A percentile compares a stretch with the other conserved stretches of the same genome.
These are phyloP conservation scores for Monochamus saltuarius DNA, from an alignment of 1,140 invertebrate species.

Conservation along the genomic window DNA sequence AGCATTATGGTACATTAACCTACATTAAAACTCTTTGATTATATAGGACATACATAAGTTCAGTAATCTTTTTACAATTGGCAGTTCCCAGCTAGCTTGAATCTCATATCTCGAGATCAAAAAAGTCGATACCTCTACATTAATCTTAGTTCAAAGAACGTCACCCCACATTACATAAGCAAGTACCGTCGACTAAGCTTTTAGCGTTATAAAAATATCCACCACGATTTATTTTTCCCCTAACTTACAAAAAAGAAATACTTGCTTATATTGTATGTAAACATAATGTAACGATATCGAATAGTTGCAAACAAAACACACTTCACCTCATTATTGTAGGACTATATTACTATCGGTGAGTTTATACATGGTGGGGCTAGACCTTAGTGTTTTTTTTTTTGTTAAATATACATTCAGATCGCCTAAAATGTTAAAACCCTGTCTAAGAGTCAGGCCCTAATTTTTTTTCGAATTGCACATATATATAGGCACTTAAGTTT, in stretches of 20 bases:
- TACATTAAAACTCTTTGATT: constrained; percentile 42
- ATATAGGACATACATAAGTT: constrained; percentile 24
- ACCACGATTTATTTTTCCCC: too few species aligned
- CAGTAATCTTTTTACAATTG: constrained; percentile 50
- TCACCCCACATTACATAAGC: constrained; percentile 22
- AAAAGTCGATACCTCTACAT: constrained; percentile 36
- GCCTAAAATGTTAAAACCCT: constrained; percentile 45
- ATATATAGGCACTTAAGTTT: constrained; percentile 48
- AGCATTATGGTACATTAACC: constrained; percentile 45
- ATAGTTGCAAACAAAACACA: constrained; percentile 26
- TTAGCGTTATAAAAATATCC: too few species aligned
- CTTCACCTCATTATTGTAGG: constrained; percentile 5
- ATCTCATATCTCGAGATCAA: constrained; percentile 42
- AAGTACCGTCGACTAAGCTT: background rate
- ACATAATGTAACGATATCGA: constrained; percentile 17
- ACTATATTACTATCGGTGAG: constrained; percentile 20
- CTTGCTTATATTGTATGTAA: background rate
- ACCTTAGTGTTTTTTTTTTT: constrained; percentile 28
- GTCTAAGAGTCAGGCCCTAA: constrained; percentile 48
- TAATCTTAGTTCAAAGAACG: constrained; percentile 18
- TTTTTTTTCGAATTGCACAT: constrained; percentile 47
- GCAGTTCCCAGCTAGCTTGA: constrained; percentile 51
- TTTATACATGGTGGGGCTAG: constrained; percentile 37
- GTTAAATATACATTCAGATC: constrained; percentile 40
- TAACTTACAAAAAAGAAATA: background rate